Evolutionary conservation across 1,140 invertebrate genomes (phyloP).

Genomic region (Trichonephila inaurata): DNA sequence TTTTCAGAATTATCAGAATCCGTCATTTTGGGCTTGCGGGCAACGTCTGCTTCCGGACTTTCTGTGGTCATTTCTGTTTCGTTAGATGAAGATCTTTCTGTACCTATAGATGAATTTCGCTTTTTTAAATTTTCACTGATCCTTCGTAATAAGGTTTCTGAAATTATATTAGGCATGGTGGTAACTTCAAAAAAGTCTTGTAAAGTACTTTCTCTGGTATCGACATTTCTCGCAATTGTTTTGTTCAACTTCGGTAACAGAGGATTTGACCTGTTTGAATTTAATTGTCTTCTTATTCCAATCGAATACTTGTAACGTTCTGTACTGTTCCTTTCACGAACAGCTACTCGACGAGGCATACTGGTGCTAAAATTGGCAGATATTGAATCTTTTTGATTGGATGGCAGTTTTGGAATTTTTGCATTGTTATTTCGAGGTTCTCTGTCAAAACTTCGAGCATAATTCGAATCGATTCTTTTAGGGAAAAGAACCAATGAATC

Average conservation of each 20-base stretch:
- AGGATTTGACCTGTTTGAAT: neutral
- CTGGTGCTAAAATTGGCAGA: neutral
- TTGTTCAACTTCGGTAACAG: neutral
- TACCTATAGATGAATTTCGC: neutral
- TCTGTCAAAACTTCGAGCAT: neutral
- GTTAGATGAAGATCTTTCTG: neutral
- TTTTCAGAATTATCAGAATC: neutral
- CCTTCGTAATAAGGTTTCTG: neutral
- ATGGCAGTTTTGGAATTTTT: neutral
- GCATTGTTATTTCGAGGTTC: neutral
- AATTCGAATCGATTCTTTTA: neutral
- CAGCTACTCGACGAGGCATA: neutral
- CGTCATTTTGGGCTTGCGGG: constrained; percentile 48
- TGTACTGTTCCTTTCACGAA: neutral
- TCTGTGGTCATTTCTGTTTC: neutral
- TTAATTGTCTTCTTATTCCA: neutral
- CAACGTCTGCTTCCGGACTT: neutral
- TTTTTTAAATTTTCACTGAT: neutral
- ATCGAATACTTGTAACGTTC: neutral
- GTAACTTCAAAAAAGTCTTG: neutral
- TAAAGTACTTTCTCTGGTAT: neutral
- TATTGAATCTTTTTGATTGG: neutral
- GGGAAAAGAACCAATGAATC: neutral
- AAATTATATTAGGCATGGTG: neutral
- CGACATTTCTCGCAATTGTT: neutral